Evolutionary conservation across 2,113 vertebrate genomes (phyloP).

Genomic region (Hypomesus transpacificus): DNA sequence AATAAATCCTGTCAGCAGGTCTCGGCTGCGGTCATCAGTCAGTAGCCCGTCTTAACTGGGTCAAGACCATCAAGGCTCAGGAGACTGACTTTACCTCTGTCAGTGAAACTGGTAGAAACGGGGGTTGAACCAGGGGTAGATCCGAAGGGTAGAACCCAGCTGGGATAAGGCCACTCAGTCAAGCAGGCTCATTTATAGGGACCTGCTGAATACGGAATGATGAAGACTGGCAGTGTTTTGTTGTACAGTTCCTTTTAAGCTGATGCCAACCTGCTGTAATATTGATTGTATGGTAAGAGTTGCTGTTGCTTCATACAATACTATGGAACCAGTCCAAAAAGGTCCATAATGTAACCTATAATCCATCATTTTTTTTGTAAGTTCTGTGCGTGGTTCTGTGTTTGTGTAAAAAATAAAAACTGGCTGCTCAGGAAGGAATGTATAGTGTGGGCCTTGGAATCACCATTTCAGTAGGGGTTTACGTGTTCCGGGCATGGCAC

Average conservation of each 20-base stretch:
- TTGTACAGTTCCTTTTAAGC: not conserved
- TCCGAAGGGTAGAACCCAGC: not conserved
- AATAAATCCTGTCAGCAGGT: constrained; percentile 39
- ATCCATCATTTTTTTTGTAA: too few relatives aligned
- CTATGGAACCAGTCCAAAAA: too few relatives aligned
- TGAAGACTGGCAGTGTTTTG: not conserved
- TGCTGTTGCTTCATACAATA: too few relatives aligned
- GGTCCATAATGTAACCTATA: too few relatives aligned
- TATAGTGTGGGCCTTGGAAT: too few relatives aligned
- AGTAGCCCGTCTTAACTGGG: constrained; percentile 43
- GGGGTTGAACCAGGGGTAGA: too few relatives aligned
- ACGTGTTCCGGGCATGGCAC: too few relatives aligned
- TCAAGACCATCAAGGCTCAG: constrained; percentile 32
- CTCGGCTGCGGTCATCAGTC: constrained; percentile 40
- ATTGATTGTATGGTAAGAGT: too few relatives aligned
- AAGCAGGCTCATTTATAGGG: constrained; percentile 19
- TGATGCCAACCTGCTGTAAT: not conserved
- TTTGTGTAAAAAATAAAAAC: too few relatives aligned
- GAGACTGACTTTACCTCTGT: constrained; percentile 16
- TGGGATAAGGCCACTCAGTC: constrained; percentile 8
- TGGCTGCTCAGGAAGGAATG: too few relatives aligned
- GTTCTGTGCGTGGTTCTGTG: too few relatives aligned
- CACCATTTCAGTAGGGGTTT: too few relatives aligned
- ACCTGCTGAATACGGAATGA: constrained; percentile 3
- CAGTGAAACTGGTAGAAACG: not conserved